A percentile compares a stretch with the other conserved stretches of the same genome.
Evolutionary conservation across 2,113 vertebrate genomes (phyloP).

Genomic region (Sterrhoptilus dennistouni): DNA sequence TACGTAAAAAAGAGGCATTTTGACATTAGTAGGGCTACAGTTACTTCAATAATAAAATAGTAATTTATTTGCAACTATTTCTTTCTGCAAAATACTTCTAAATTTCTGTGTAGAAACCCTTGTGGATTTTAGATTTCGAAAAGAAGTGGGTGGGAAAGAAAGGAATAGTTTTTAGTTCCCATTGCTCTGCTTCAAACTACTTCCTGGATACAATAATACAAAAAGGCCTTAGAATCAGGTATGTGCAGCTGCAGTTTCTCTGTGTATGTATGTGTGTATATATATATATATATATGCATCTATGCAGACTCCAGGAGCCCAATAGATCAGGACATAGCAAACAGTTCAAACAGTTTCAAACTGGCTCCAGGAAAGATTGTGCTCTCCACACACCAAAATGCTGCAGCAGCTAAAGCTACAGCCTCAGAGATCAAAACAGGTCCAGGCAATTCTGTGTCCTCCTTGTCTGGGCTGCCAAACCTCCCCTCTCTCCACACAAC

Average conservation of each 20-base stretch:
- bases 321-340: neutral
- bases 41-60: neutral
- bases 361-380: neutral
- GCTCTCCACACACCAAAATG: neutral
- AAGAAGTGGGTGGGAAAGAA: neutral
- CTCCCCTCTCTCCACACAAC: neutral
- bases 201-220: neutral
- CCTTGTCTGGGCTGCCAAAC: neutral
- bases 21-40: neutral
- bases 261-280: accelerated
- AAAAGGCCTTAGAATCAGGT: neutral
- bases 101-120: neutral
- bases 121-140: neutral
- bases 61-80: neutral
- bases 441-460: neutral
- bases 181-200: neutral
- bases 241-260: neutral
- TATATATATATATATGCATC: accelerated
- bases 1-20: neutral
- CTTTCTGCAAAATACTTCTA: neutral
- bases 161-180: neutral
- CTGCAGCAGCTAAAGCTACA: neutral
- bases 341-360: neutral
- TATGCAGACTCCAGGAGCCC: neutral
- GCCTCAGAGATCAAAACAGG: neutral